Evolutionary conservation across 2,888 invertebrate species (phyloP).

Genomic region (Drosophila differens): DNA sequence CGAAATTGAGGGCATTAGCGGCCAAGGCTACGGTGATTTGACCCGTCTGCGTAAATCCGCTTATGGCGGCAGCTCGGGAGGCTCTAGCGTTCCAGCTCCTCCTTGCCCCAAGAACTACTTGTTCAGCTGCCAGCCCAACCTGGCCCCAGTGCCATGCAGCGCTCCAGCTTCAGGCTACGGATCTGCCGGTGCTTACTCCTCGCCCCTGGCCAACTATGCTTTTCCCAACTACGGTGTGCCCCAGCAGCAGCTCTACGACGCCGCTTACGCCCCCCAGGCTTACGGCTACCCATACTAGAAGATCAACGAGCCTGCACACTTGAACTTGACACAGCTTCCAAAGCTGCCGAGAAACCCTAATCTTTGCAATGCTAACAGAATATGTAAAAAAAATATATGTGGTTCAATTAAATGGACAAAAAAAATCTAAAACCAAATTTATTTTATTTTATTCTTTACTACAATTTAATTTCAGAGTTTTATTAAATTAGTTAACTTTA

Average conservation of each 20-base stretch:
- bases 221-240: constrained; percentile 71
- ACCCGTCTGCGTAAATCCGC: constrained; percentile 78
- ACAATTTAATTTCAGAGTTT: background rate
- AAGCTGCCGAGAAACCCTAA: constrained; percentile 38
- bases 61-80: constrained; percentile 68
- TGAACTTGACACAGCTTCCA: constrained; percentile 19
- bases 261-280: constrained; percentile 63
- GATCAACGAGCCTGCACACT: constrained; percentile 7
- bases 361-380: constrained; percentile 39
- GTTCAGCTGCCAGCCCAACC: constrained; percentile 79
- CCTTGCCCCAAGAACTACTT: constrained; percentile 81
- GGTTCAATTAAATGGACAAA: constrained; percentile 43
- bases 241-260: constrained; percentile 57
- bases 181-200: constrained; percentile 78
- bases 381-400: constrained; percentile 55
- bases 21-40: constrained; percentile 62
- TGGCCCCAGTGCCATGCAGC: constrained; percentile 79
- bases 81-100: constrained; percentile 65
- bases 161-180: constrained; percentile 64
- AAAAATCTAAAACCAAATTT: background rate
- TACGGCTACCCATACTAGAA: constrained; percentile 65
- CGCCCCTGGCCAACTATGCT: constrained; percentile 71
- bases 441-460: constrained; percentile 1
- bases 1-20: constrained; percentile 41
- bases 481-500: background rate